Evolutionary conservation across 2,797 vertebrate genomes (phyloP).

Genomic region (Acanthurus leucopareius): DNA sequence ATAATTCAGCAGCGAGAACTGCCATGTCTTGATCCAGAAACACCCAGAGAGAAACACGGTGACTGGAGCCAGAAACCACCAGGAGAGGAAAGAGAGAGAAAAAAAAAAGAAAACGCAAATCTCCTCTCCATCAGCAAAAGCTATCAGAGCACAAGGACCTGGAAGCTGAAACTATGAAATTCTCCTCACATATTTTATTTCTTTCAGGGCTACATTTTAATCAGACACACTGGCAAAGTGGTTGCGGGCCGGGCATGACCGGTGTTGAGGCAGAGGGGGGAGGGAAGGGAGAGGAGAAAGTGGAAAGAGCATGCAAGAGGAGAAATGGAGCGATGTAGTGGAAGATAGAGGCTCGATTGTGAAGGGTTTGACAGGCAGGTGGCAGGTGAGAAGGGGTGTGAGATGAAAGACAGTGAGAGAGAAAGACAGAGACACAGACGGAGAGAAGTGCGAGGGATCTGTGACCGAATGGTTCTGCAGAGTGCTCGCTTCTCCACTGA

Average conservation of each 20-base stretch:
- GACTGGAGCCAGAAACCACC: conserved; percentile 71
- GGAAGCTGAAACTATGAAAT: conserved; percentile 58
- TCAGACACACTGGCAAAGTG: conserved; percentile 67
- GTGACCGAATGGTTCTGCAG: conserved; percentile 67
- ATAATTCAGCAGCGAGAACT: conserved; percentile 82
- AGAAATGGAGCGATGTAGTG: conserved; percentile 45
- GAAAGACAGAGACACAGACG: conserved; percentile 48
- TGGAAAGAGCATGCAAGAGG: conserved; percentile 46
- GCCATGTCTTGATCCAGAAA: conserved; percentile 77
- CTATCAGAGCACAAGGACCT: conserved; percentile 48
- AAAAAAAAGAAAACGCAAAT: conserved; percentile 44
- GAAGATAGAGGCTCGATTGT: conserved; percentile 74
- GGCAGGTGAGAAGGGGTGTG: conserved; percentile 70
- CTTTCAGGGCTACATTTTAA: conserved; percentile 76
- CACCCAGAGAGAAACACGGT: conserved; percentile 73
- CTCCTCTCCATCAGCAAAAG: conserved; percentile 29
- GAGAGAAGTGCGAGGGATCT: conserved; percentile 49
- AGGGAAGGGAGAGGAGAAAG: conserved; percentile 19
- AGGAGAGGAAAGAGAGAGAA: conserved; percentile 39
- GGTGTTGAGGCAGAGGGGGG: conserved; percentile 43
- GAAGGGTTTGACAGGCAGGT: conserved; percentile 74
- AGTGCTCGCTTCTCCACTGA: conserved; percentile 55
- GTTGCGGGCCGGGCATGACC: conserved; percentile 45
- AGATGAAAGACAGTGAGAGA: conserved; percentile 72
- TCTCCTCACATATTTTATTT: conserved; percentile 72